Conservation (phyloP, 2,797 vertebrate genomes). For the Rhinichthys osculus region DNA sequence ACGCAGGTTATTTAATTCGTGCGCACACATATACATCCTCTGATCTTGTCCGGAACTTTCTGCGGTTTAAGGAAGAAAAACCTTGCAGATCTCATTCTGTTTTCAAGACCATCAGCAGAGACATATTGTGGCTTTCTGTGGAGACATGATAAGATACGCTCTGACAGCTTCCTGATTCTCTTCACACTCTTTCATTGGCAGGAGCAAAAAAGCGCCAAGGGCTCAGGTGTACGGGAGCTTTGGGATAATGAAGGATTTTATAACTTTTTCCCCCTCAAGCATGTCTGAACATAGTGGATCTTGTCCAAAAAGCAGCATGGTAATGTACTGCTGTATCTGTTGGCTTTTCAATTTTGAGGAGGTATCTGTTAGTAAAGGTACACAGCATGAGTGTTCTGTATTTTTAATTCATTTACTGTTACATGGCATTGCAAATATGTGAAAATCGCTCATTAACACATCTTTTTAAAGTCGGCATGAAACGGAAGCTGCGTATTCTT, state of each 20-base stretch:
- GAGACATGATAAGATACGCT: conserved; percentile 60
- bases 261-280: conserved; percentile 53
- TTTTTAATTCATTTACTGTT: conserved; percentile 4
- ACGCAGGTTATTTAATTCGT: not conserved
- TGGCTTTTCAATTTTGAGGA: conserved; percentile 29
- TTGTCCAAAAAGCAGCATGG: conserved; percentile 45
- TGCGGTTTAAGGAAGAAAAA: conserved; percentile 32
- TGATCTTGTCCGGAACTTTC: not conserved
- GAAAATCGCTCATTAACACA: not conserved
- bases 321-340: conserved; percentile 47
- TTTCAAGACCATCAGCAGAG: conserved; percentile 47
- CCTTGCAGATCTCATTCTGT: conserved; percentile 38
- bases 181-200: conserved; percentile 58
- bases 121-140: conserved; percentile 57
- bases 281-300: conserved; percentile 55
- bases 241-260: conserved; percentile 62
- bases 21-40: not conserved
- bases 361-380: conserved; percentile 3
- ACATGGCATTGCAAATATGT: not conserved
- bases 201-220: conserved; percentile 57
- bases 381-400: not conserved
- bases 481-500: not conserved
- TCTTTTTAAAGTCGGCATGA: not conserved
- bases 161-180: conserved; percentile 63
- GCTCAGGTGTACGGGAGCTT: conserved; percentile 59